Percentiles rank a stretch among this genome's conserved stretches.
Conservation (phyloP, 92 coral and sea anemone species). For the Bergia sp. region DNA sequence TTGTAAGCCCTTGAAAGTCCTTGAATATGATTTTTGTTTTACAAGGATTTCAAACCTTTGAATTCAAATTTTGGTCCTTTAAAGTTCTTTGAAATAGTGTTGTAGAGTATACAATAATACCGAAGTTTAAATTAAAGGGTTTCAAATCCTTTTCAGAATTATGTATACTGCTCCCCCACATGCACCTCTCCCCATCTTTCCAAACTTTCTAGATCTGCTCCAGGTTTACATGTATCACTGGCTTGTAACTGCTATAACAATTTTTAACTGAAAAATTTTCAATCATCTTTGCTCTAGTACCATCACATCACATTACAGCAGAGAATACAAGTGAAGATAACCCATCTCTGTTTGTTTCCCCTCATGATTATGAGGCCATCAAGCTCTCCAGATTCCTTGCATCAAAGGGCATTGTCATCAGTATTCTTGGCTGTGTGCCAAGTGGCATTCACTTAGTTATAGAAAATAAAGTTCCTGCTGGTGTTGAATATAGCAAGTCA, state of each 20-base stretch:
- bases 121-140: no score
- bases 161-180: no score
- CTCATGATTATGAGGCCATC: conserved; percentile 13
- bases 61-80: no score
- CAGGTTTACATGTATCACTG: no score
- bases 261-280: not conserved
- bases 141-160: no score
- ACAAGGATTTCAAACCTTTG: no score
- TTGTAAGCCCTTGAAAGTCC: no score
- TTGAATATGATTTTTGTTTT: no score
- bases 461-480: not conserved
- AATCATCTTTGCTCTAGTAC: not conserved
- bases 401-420: conserved; percentile 16
- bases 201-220: not conserved
- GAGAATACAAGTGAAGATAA: not conserved
- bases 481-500: not conserved
- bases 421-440: conserved; percentile 26
- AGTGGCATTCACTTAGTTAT: not conserved
- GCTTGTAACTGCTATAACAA: not conserved
- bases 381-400: conserved; percentile 29
- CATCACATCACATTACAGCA: not conserved
- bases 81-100: no score
- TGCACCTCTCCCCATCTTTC: no score
- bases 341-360: not conserved
- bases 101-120: no score